Conservation (phyloP, 2,113 vertebrate species). For the Hipposideros armiger region DNA sequence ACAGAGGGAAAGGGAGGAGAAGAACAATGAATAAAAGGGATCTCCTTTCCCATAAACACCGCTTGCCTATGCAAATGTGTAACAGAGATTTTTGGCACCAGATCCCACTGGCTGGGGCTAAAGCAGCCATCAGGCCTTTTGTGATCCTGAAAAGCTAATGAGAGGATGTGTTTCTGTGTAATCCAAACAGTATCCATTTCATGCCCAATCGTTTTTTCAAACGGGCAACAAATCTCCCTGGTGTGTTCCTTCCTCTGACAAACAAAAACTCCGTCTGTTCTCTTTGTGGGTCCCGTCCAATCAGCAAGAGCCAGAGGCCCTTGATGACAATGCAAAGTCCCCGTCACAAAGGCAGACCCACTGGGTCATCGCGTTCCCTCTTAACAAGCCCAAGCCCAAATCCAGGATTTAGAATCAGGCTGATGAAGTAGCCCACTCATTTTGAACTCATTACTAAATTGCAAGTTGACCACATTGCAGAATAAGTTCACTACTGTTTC, state of each 20-base stretch:
- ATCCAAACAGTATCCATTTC: slow-evolving; percentile 86
- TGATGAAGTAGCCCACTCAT: neutral
- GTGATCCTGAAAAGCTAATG: slow-evolving; percentile 84
- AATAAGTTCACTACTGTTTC: neutral
- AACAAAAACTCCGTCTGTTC: slow-evolving; percentile 67
- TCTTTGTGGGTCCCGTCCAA: slow-evolving; percentile 26
- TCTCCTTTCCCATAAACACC: neutral
- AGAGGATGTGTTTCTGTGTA: slow-evolving; percentile 81
- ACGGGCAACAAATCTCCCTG: slow-evolving; percentile 83
- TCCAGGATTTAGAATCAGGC: neutral
- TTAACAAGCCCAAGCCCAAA: neutral
- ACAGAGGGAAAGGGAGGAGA: neutral
- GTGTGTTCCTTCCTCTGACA: slow-evolving; percentile 71
- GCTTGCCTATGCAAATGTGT: slow-evolving; percentile 22
- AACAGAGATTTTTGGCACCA: slow-evolving; percentile 52
- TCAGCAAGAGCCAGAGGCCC: slow-evolving; percentile 19
- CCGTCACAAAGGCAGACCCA: accelerated
- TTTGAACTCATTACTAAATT: slow-evolving; percentile 39
- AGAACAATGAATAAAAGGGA: neutral
- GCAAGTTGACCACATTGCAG: neutral
- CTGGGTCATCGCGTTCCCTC: neutral
- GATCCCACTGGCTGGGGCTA: slow-evolving; percentile 64
- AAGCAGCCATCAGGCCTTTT: slow-evolving; percentile 76
- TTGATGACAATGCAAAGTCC: neutral
- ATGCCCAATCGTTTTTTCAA: slow-evolving; percentile 86